Evolutionary conservation across 1,140 invertebrate species (phyloP).

Genomic region (Aradophagus sp.): DNA sequence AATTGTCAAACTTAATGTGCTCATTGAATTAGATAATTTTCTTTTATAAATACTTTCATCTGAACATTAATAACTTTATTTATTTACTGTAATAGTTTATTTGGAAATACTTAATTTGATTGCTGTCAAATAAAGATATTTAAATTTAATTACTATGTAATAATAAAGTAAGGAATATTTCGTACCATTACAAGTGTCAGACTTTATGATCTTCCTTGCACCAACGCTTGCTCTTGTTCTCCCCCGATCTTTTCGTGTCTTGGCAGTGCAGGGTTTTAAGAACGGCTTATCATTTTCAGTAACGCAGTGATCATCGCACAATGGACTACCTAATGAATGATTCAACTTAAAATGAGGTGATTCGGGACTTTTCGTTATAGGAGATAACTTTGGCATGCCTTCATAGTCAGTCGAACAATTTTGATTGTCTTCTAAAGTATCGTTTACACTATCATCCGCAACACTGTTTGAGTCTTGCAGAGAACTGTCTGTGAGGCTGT

Average conservation of each 20-base stretch:
- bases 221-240: conserved; percentile 57
- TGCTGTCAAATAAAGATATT: no score
- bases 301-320: conserved; percentile 59
- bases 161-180: not conserved
- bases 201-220: conserved; percentile 64
- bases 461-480: conserved; percentile 54
- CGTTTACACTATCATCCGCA: conserved; percentile 29
- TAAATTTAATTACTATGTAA: not conserved
- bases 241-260: conserved; percentile 63
- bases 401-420: conserved; percentile 65
- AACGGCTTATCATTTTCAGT: conserved; percentile 68
- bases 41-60: no score
- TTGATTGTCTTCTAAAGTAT: conserved; percentile 56
- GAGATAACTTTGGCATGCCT: conserved; percentile 73
- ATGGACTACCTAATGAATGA: conserved; percentile 58
- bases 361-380: conserved; percentile 67
- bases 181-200: conserved; percentile 65
- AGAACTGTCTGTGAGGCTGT: conserved; percentile 53
- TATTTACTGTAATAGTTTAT: no score
- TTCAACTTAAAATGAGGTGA: conserved; percentile 56
- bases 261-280: conserved; percentile 64
- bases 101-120: no score
- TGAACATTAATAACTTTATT: no score
- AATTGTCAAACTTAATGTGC: no score
- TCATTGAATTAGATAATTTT: no score